Evolutionary conservation across 2,888 invertebrate genomes (phyloP).

Genomic region (Lacanobia wlatinum): DNA sequence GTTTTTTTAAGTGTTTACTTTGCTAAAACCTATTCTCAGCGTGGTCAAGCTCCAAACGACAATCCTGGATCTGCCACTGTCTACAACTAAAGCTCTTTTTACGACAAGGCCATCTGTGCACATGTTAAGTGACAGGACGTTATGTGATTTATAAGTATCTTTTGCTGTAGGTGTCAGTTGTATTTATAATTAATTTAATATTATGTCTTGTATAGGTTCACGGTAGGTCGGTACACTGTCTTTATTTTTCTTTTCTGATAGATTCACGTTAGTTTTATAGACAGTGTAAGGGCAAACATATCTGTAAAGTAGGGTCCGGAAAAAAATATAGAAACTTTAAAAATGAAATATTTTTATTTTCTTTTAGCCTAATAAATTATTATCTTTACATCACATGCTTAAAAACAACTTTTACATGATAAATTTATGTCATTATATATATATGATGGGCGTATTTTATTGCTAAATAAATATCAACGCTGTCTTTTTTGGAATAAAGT

Average conservation of each 20-base stretch:
- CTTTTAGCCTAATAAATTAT: conserved; percentile 5
- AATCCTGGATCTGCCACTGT: no score
- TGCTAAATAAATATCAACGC: neutral
- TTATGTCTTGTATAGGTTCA: conserved; percentile 38
- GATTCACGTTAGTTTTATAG: conserved; percentile 10
- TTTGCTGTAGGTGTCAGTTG: conserved; percentile 55
- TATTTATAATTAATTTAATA: conserved; percentile 41
- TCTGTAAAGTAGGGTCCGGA: neutral
- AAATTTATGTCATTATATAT: neutral
- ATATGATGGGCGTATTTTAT: neutral
- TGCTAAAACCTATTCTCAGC: neutral
- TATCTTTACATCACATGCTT: conserved; percentile 1
- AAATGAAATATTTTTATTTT: neutral
- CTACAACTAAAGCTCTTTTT: neutral
- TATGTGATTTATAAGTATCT: conserved; percentile 60
- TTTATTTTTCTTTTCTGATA: conserved; percentile 16
- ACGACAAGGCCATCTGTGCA: neutral
- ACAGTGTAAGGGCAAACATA: conserved; percentile 23
- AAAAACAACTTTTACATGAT: neutral
- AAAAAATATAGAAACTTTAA: neutral
- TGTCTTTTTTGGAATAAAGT: neutral
- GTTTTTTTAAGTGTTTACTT: no score
- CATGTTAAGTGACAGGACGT: conserved; percentile 38
- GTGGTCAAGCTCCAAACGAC: neutral
- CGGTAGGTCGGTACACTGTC: conserved; percentile 33